Percentiles rank a stretch among this genome's conserved stretches.
Evolutionary conservation across 1,140 invertebrate genomes (phyloP).

Genomic region (Berghia stephanieae): DNA sequence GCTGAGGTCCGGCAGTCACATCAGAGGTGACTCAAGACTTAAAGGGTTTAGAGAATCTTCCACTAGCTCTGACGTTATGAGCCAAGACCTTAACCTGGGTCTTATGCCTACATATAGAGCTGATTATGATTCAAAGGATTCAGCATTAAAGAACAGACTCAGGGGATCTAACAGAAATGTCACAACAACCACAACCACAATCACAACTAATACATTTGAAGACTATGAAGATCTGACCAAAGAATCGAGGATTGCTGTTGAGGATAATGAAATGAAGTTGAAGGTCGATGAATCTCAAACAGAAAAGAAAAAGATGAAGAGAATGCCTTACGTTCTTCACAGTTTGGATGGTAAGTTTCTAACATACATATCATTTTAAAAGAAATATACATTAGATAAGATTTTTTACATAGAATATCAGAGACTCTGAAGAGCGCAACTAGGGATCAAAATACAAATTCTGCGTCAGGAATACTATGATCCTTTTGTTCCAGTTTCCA

Average conservation of each 20-base stretch:
- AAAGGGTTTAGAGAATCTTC: too few species aligned
- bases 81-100: background rate
- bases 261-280: slow-evolving; percentile 28
- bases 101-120: background rate
- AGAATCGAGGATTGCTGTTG: background rate
- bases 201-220: slow-evolving; percentile 25
- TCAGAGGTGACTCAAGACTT: slow-evolving; percentile 33
- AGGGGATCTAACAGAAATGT: background rate
- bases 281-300: slow-evolving; percentile 25
- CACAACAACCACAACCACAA: slow-evolving; percentile 18
- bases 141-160: background rate
- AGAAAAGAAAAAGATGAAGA: slow-evolving; percentile 28
- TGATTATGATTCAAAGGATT: background rate
- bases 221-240: background rate
- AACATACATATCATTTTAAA: too few species aligned
- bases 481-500: too few species aligned
- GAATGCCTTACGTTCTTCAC: too few species aligned
- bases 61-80: too few species aligned
- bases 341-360: too few species aligned
- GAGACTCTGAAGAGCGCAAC: too few species aligned
- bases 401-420: too few species aligned
- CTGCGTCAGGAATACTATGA: too few species aligned
- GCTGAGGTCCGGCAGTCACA: slow-evolving; percentile 48
- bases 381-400: too few species aligned
- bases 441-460: too few species aligned